Evolutionary conservation across 2,888 invertebrate genomes (phyloP).

Genomic region (Xestoiulus laeticollis): DNA sequence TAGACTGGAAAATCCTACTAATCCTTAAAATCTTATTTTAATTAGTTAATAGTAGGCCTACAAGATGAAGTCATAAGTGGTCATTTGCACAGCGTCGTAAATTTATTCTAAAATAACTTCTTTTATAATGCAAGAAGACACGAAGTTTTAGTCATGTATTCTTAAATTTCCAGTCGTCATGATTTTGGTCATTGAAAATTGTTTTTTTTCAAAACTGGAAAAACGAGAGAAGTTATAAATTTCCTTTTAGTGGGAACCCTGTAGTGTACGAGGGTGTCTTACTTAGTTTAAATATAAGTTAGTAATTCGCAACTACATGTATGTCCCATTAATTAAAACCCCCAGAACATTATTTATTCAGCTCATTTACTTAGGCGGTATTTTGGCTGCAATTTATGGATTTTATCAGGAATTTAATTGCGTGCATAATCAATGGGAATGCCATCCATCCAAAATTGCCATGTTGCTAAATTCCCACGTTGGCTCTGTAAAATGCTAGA

Average conservation of each 20-base stretch:
- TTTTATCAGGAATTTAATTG: constrained; percentile 28
- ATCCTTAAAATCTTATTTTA: too few species aligned
- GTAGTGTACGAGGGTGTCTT: neutral
- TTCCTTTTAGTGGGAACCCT: neutral
- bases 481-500: neutral
- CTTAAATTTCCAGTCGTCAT: too few species aligned
- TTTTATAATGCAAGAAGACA: too few species aligned
- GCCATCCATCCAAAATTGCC: constrained; percentile 19
- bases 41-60: too few species aligned
- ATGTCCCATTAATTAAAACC: constrained; percentile 10
- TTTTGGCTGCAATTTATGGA: constrained; percentile 15
- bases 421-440: constrained; percentile 30
- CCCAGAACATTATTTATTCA: constrained; percentile 4
- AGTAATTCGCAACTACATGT: neutral
- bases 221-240: neutral
- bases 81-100: too few species aligned
- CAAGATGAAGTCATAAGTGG: too few species aligned
- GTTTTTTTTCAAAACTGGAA: too few species aligned
- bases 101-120: too few species aligned
- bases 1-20: too few species aligned
- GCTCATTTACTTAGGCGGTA: neutral
- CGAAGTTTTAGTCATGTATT: too few species aligned
- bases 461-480: neutral
- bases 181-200: too few species aligned
- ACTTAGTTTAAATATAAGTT: neutral